These are phyloP conservation scores for Rhyacophila brunnea DNA, from an alignment of 1,140 invertebrate species.

Conservation along the genomic window DNA sequence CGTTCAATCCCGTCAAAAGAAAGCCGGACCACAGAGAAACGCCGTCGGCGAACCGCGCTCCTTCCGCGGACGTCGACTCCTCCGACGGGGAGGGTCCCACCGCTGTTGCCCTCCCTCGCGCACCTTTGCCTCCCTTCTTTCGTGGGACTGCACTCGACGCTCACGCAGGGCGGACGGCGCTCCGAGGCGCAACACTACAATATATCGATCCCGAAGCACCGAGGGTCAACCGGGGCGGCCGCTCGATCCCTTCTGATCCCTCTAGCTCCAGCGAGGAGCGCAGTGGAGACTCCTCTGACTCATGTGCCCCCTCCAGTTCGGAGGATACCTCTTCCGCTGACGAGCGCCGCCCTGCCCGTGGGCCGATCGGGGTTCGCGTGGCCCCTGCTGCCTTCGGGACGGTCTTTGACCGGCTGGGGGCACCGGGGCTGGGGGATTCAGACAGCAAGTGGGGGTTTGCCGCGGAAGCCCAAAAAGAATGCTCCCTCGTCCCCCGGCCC, in stretches of 20 bases:
- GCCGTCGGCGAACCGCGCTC: conserved; percentile 29
- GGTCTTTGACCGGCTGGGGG: conserved; percentile 54
- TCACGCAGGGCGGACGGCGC: neutral
- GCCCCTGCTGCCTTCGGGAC: conserved; percentile 33
- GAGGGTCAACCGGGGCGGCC: neutral
- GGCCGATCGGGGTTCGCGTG: conserved; percentile 41
- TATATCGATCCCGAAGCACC: neutral
- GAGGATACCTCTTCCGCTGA: conserved; percentile 1
- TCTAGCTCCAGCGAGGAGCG: conserved; percentile 18
- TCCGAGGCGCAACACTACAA: neutral
- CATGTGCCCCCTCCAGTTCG: neutral
- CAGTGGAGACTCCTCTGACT: conserved; percentile 18
- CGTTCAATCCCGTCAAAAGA: conserved; percentile 61
- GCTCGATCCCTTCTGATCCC: conserved; percentile 11
- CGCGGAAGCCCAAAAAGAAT: conserved; percentile 60
- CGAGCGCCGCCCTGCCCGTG: conserved; percentile 27
- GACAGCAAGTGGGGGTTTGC: conserved; percentile 77
- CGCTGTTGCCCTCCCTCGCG: neutral
- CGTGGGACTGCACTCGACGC: too few species aligned
- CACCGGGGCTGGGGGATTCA: conserved; percentile 48
- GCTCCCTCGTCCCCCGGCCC: conserved; percentile 38
- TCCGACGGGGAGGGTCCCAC: conserved; percentile 37
- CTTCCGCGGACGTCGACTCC: conserved; percentile 37
- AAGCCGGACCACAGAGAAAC: conserved; percentile 36
- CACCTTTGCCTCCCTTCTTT: neutral